These are phyloP conservation scores for Centropyge bicolor DNA, from an alignment of 2,797 vertebrate genomes.

Conservation along the genomic window DNA sequence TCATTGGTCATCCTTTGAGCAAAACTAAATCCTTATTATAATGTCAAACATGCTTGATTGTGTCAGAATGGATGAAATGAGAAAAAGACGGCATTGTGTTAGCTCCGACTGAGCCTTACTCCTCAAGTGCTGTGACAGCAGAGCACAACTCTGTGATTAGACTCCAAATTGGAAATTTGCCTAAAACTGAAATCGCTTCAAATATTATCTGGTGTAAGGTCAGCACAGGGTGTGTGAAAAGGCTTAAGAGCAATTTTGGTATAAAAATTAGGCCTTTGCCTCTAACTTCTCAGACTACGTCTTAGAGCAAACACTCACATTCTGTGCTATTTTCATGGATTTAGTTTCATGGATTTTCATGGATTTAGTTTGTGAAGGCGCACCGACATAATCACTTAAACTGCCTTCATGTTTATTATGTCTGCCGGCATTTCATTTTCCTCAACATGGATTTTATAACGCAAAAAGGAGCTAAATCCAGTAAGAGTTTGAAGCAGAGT, in stretches of 20 bases:
- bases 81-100: background rate
- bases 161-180: constrained; percentile 49
- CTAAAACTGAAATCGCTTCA: constrained; percentile 48
- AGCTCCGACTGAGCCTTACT: constrained; percentile 7
- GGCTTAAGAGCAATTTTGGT: constrained; percentile 45
- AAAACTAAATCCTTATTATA: constrained; percentile 13
- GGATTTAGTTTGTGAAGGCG: constrained; percentile 72
- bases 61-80: constrained; percentile 30
- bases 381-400: constrained; percentile 76
- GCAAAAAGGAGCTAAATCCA: constrained; percentile 55
- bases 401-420: constrained; percentile 74
- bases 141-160: constrained; percentile 29
- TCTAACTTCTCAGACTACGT: constrained; percentile 38
- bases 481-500: constrained; percentile 45
- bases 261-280: constrained; percentile 44
- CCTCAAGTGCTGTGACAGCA: constrained; percentile 15
- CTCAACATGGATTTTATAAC: constrained; percentile 61
- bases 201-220: constrained; percentile 42
- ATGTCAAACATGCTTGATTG: constrained; percentile 29
- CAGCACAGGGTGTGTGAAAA: constrained; percentile 34
- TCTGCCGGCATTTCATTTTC: constrained; percentile 71
- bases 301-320: constrained; percentile 59
- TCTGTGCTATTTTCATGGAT: constrained; percentile 73
- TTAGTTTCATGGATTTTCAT: constrained; percentile 76
- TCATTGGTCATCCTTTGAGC: constrained; percentile 2